Evolutionary conservation across 2,888 invertebrate species (phyloP).

Genomic region (Conomelus anceps): DNA sequence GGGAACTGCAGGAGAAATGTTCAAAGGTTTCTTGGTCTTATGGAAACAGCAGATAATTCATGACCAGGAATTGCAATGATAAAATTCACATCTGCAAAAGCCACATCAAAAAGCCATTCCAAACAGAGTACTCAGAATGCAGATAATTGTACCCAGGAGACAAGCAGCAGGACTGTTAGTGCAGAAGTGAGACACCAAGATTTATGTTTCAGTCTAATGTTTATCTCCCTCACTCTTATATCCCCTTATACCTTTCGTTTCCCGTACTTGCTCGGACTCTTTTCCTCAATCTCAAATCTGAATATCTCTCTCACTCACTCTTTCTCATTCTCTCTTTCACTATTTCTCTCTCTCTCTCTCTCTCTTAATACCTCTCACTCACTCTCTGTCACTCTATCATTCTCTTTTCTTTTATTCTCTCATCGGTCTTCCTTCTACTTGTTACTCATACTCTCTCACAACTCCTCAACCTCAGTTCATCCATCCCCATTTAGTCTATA

Average conservation of each 20-base stretch:
- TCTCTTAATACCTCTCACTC: too few species aligned
- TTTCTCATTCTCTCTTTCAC: too few species aligned
- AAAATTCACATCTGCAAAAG: conserved; percentile 9
- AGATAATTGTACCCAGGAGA: not conserved
- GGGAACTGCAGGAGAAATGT: not conserved
- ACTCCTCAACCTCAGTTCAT: too few species aligned
- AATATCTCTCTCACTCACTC: not conserved
- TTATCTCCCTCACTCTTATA: not conserved
- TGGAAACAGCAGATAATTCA: not conserved
- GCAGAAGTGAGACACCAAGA: not conserved
- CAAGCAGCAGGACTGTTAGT: not conserved
- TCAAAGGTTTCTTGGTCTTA: not conserved
- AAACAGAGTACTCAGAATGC: not conserved
- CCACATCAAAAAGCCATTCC: conserved; percentile 9
- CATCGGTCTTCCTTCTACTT: too few species aligned
- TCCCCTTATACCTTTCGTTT: too few species aligned
- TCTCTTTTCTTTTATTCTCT: too few species aligned
- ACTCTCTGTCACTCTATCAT: too few species aligned
- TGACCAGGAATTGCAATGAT: not conserved
- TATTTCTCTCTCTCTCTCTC: too few species aligned
- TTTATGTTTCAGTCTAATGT: not conserved
- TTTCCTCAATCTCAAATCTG: not conserved
- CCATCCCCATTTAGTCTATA: too few species aligned
- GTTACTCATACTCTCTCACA: too few species aligned
- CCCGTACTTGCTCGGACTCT: not conserved